Conservation (phyloP, 2,888 invertebrate species). For the Eubasilissa splendida region DNA sequence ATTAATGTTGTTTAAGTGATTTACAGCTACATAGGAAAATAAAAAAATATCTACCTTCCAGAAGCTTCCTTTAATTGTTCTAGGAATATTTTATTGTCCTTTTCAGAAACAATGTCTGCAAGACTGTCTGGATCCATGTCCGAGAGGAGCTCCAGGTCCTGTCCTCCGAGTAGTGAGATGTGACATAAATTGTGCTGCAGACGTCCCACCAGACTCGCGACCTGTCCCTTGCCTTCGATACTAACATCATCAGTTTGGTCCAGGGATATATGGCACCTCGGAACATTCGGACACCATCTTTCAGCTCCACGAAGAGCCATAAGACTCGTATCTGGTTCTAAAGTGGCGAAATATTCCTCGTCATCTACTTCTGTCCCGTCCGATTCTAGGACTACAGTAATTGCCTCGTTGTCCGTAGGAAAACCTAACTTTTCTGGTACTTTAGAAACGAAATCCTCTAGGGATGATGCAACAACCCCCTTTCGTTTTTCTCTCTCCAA, state of each 20-base stretch:
- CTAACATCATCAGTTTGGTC: slow-evolving; percentile 75
- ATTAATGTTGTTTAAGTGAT: slow-evolving; percentile 16
- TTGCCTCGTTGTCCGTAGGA: slow-evolving; percentile 73
- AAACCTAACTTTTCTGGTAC: slow-evolving; percentile 82
- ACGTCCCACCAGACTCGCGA: slow-evolving; percentile 83
- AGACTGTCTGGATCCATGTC: slow-evolving; percentile 93
- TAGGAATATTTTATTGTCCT: slow-evolving; percentile 82
- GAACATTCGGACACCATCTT: slow-evolving; percentile 81
- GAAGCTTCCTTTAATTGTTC: slow-evolving; percentile 89
- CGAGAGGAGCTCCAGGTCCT: slow-evolving; percentile 87
- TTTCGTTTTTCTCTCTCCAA: slow-evolving; percentile 85
- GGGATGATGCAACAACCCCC: slow-evolving; percentile 85
- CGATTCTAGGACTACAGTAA: slow-evolving; percentile 89
- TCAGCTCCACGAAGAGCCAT: slow-evolving; percentile 86
- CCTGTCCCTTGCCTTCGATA: slow-evolving; percentile 70
- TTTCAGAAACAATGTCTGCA: slow-evolving; percentile 84
- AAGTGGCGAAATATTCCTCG: slow-evolving; percentile 93
- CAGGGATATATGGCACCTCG: slow-evolving; percentile 75
- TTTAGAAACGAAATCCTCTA: slow-evolving; percentile 84
- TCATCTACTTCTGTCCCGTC: slow-evolving; percentile 97
- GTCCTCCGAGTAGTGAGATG: slow-evolving; percentile 87
- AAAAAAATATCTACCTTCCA: slow-evolving; percentile 73
- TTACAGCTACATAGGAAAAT: slow-evolving; percentile 44
- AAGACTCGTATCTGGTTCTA: slow-evolving; percentile 89
- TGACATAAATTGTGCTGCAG: slow-evolving; percentile 87